Conservation (phyloP, 2,113 vertebrate species). For the Onychostruthus taczanowskii region DNA sequence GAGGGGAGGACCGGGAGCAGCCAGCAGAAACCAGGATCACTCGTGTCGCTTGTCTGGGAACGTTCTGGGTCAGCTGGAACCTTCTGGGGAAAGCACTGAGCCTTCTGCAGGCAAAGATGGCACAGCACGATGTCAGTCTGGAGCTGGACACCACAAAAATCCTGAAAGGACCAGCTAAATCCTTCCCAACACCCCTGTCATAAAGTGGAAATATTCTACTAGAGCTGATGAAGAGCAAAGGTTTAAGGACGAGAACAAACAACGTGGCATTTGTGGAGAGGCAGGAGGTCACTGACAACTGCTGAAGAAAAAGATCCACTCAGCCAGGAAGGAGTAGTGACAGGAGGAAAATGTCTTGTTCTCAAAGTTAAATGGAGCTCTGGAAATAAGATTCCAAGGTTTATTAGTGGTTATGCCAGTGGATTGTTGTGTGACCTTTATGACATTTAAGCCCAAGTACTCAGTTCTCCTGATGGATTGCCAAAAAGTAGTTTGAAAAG, state of each 20-base stretch:
- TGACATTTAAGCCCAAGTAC: background rate
- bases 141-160: background rate
- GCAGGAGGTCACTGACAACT: background rate
- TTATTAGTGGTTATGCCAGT: background rate
- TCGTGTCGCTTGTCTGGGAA: background rate
- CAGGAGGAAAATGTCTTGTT: background rate
- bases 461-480: background rate
- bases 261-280: background rate
- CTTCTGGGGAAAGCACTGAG: background rate
- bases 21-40: background rate
- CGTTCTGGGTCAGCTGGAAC: background rate
- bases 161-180: background rate
- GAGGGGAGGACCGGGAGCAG: background rate
- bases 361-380: background rate
- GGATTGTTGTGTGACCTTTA: background rate
- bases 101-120: background rate
- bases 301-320: background rate
- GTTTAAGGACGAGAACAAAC: background rate
- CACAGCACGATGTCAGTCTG: background rate
- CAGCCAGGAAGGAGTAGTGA: background rate
- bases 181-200: background rate
- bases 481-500: background rate
- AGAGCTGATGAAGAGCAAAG: background rate
- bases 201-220: background rate
- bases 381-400: background rate